These are phyloP conservation scores for Brotogeris chrysoptera DNA, from an alignment of 2,797 vertebrate genomes.

Conservation along the genomic window DNA sequence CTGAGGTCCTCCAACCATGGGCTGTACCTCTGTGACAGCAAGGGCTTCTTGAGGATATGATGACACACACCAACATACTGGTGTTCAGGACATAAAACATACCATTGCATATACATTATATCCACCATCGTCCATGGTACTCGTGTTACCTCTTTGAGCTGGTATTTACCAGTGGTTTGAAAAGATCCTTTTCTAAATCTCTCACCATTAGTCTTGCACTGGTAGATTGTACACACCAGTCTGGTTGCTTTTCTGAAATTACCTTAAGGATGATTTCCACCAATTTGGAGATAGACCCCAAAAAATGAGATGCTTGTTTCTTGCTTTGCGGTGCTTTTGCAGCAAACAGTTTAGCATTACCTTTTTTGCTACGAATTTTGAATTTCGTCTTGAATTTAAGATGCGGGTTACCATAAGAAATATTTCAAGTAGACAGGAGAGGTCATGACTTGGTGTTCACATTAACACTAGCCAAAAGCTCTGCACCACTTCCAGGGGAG, in stretches of 20 bases:
- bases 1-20: no score
- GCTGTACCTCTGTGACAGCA: neutral
- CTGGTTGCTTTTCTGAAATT: neutral
- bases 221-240: neutral
- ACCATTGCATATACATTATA: neutral
- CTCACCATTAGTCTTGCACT: neutral
- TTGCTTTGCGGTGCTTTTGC: neutral
- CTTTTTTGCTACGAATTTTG: neutral
- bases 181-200: neutral
- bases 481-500: neutral
- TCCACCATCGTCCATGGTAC: neutral
- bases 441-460: neutral
- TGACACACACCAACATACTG: neutral
- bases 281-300: neutral
- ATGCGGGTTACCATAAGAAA: neutral
- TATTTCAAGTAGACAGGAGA: neutral
- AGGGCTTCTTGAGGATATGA: neutral
- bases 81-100: neutral
- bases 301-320: neutral
- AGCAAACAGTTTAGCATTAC: neutral
- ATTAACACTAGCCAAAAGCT: neutral
- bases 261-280: neutral
- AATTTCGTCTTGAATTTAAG: neutral
- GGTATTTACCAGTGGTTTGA: neutral
- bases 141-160: neutral